Conservation (phyloP, 1,140 invertebrate species). For the Habropoda laboriosa region DNA sequence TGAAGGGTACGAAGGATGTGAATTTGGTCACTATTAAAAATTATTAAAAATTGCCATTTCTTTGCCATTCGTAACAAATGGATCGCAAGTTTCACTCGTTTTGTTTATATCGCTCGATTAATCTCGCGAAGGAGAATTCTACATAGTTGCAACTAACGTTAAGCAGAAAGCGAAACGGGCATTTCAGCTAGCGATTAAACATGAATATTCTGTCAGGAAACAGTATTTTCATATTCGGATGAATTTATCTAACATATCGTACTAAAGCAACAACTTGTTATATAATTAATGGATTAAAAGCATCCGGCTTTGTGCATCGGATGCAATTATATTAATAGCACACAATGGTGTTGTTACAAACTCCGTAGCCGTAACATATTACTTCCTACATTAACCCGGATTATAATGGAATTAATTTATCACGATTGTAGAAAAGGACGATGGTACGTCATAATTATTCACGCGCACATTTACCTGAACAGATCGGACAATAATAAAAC, state of each 20-base stretch:
- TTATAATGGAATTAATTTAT: conserved; percentile 1
- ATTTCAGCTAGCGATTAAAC: background rate
- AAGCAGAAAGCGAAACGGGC: background rate
- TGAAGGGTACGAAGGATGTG: too few relatives aligned
- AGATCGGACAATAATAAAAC: too few relatives aligned
- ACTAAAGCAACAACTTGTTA: background rate
- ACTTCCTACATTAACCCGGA: background rate
- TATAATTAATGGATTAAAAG: conserved; percentile 7
- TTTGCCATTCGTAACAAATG: too few relatives aligned
- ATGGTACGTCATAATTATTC: background rate
- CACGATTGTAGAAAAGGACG: background rate
- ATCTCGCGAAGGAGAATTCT: too few relatives aligned
- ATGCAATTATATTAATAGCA: background rate
- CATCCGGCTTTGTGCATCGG: background rate
- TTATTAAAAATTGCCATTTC: too few relatives aligned
- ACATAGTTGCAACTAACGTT: too few relatives aligned
- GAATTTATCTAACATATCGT: background rate
- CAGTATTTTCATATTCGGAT: background rate
- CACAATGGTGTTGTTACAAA: background rate
- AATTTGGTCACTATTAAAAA: too few relatives aligned
- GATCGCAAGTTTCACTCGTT: too few relatives aligned
- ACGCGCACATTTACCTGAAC: background rate
- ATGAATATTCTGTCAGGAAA: background rate
- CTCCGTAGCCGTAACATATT: background rate
- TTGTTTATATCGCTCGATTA: too few relatives aligned